phyloP scores from a whole-genome alignment of 2,888 invertebrate genomes.

The Drosophila aldrichi region DNA sequence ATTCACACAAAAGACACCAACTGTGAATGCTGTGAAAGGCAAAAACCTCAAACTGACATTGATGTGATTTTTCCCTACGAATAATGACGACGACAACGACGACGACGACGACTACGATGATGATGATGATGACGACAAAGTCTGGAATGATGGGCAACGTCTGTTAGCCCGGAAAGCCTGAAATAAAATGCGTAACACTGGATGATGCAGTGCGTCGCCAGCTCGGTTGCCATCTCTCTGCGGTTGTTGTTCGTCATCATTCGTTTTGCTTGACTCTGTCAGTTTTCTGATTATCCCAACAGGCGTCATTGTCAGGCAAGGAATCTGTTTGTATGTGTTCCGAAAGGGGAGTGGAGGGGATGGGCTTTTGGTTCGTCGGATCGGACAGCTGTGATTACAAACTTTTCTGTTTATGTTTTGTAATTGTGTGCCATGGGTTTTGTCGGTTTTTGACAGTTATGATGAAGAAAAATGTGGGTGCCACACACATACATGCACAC shows the following conservation, averaged over 20 bases:
- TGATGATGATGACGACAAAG: slow-evolving; percentile 28
- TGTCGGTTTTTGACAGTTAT: slow-evolving; percentile 78
- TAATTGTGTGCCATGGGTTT: slow-evolving; percentile 70
- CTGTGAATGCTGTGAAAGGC: slow-evolving; percentile 4
- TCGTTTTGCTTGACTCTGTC: slow-evolving; percentile 64
- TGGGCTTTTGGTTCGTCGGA: slow-evolving; percentile 46
- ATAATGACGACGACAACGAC: slow-evolving; percentile 18
- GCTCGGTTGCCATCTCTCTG: slow-evolving; percentile 32
- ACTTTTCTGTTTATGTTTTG: slow-evolving; percentile 75
- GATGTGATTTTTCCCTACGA: slow-evolving; percentile 45
- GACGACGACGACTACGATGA: background rate
- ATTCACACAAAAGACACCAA: slow-evolving; percentile 32
- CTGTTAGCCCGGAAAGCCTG: slow-evolving; percentile 61
- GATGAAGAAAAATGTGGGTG: slow-evolving; percentile 72
- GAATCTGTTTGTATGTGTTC: background rate
- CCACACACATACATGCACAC: slow-evolving; percentile 16
- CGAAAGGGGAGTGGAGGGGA: background rate
- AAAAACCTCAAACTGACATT: slow-evolving; percentile 40
- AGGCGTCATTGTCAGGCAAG: slow-evolving; percentile 36
- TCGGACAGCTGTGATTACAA: slow-evolving; percentile 79
- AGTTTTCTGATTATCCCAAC: slow-evolving; percentile 71
- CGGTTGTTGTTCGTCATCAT: slow-evolving; percentile 55
- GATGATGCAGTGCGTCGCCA: slow-evolving; percentile 59
- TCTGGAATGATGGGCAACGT: slow-evolving; percentile 36
- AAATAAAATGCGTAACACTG: slow-evolving; percentile 60